phyloP scores from a whole-genome alignment of 1,140 invertebrate genomes.

The Meteorus sp. region DNA sequence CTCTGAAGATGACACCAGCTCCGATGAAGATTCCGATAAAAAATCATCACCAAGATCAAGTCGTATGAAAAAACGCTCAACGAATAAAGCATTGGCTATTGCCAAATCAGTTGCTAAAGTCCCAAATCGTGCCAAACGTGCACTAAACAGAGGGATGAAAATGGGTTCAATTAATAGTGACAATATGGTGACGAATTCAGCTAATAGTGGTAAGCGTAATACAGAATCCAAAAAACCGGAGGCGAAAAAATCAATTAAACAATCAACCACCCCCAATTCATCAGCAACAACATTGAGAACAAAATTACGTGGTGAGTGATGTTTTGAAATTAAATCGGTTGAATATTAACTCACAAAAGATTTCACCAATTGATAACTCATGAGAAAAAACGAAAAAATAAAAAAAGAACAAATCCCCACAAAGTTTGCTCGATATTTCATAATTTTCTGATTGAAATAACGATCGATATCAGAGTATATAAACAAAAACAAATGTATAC shows the following conservation, averaged over 20 bases:
- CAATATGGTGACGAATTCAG: conserved; percentile 26
- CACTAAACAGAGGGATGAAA: conserved; percentile 42
- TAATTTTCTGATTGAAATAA: too few relatives aligned
- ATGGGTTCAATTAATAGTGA: conserved; percentile 25
- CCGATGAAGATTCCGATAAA: conserved; percentile 34
- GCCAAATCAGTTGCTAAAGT: conserved; percentile 50
- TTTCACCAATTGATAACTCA: too few relatives aligned
- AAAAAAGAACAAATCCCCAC: too few relatives aligned
- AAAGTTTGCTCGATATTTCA: too few relatives aligned
- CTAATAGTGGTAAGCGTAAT: conserved; percentile 24
- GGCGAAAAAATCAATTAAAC: conserved; percentile 19
- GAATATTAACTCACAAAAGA: neutral
- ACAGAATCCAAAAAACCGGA: conserved; percentile 26
- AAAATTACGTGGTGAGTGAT: conserved; percentile 29
- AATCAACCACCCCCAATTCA: conserved; percentile 22
- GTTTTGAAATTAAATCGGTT: conserved; percentile 12
- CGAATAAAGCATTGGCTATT: conserved; percentile 46
- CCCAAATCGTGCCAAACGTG: conserved; percentile 51
- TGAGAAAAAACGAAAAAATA: neutral
- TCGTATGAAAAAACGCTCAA: conserved; percentile 43
- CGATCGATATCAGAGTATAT: neutral
- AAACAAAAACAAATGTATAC: neutral
- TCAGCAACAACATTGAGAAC: conserved; percentile 26
- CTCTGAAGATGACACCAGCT: conserved; percentile 33
- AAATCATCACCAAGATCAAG: conserved; percentile 38